These are phyloP conservation scores for Microtus pennsylvanicus DNA, from an alignment of 2,113 vertebrate genomes.

Conservation along the genomic window DNA sequence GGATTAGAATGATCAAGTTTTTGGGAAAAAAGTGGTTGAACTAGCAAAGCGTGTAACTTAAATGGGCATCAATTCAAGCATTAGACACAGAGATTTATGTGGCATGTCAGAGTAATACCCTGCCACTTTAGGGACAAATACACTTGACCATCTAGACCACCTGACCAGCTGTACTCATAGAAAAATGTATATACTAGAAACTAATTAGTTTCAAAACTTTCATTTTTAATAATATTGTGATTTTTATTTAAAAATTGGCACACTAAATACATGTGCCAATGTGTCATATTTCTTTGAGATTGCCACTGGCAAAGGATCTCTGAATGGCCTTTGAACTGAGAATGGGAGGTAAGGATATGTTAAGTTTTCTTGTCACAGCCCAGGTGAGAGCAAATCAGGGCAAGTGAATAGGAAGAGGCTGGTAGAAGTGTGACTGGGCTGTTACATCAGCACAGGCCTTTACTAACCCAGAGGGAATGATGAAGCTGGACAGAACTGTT, in stretches of 20 bases:
- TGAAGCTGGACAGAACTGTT: neutral
- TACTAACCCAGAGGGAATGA: neutral
- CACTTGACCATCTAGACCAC: neutral
- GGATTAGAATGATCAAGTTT: slow-evolving; percentile 22
- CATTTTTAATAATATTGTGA: neutral
- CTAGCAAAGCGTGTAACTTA: neutral
- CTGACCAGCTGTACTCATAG: neutral
- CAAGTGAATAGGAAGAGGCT: neutral
- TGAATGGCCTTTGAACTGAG: neutral
- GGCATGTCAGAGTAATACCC: neutral
- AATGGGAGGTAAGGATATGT: neutral
- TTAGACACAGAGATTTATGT: neutral
- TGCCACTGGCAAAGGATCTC: neutral
- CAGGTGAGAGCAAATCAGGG: neutral
- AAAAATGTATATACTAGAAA: neutral
- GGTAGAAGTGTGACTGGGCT: neutral
- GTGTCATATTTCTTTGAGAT: neutral
- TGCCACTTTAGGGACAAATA: slow-evolving; percentile 49
- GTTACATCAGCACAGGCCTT: neutral
- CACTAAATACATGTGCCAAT: neutral
- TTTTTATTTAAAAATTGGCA: neutral
- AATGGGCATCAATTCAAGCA: slow-evolving; percentile 11
- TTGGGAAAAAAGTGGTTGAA: neutral
- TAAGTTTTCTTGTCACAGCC: neutral
- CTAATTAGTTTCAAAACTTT: neutral